A percentile compares a stretch with the other conserved stretches of the same genome.
phyloP scores from a whole-genome alignment of 1,140 invertebrate genomes.

The Globodera ellingtonae region DNA sequence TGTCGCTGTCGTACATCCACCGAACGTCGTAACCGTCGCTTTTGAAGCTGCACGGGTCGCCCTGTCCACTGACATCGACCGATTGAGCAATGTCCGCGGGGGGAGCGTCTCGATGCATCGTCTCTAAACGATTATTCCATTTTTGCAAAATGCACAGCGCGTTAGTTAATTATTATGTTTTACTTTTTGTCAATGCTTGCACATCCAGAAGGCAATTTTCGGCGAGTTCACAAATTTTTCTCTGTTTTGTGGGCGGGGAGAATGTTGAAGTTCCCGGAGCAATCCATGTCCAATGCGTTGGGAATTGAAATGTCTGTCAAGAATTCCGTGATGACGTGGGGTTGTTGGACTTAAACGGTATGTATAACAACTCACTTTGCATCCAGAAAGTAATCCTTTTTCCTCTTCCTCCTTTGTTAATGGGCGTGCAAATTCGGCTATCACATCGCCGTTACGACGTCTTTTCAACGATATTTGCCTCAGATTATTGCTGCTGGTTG shows the following conservation, averaged over 20 bases:
- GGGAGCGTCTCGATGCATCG: slow-evolving; percentile 1
- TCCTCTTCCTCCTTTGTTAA: slow-evolving; percentile 3
- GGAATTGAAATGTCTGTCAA: slow-evolving; percentile 16
- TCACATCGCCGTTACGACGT: slow-evolving; percentile 10
- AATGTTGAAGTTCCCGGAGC: slow-evolving; percentile 13
- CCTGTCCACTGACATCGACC: slow-evolving; percentile 50
- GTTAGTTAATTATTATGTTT: not conserved
- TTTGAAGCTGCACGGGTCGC: slow-evolving; percentile 53
- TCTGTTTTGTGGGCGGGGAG: not conserved
- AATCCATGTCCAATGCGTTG: slow-evolving; percentile 7
- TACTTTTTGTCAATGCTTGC: slow-evolving; percentile 8
- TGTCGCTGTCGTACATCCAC: slow-evolving; percentile 47
- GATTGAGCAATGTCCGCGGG: slow-evolving; percentile 41
- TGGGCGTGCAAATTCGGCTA: slow-evolving; percentile 24
- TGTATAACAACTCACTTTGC: not conserved
- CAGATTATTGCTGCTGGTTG: not conserved
- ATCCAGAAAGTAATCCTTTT: slow-evolving; percentile 4
- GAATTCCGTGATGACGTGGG: no score
- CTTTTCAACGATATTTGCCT: slow-evolving; percentile 13
- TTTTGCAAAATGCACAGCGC: not conserved
- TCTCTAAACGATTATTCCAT: not conserved
- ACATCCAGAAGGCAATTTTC: slow-evolving; percentile 16
- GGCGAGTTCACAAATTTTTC: slow-evolving; percentile 13
- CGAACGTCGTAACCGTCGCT: slow-evolving; percentile 42
- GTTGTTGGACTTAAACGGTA: no score